Evolutionary conservation across 35 echinoderm and acorn worm genomes (phyloP).

Genomic region (Strongylocentrotus purpuratus): DNA sequence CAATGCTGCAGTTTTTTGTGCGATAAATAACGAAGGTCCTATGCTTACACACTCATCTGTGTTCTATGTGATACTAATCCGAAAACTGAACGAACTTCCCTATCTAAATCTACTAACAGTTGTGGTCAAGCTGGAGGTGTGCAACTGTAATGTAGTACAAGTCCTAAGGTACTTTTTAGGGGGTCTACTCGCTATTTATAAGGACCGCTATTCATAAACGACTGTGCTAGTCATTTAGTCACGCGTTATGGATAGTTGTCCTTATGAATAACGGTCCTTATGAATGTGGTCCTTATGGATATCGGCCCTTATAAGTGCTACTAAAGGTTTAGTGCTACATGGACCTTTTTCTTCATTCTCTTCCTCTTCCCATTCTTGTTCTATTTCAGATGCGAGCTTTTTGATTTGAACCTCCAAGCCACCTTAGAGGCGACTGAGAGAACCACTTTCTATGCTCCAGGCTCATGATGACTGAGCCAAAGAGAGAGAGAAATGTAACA

Average conservation of each 20-base stretch:
- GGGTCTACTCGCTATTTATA: too few species aligned
- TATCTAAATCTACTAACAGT: background rate
- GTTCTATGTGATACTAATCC: background rate
- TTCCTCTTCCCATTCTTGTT: background rate
- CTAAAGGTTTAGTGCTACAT: background rate
- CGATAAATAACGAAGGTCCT: too few species aligned
- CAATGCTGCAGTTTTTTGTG: too few species aligned
- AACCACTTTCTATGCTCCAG: background rate
- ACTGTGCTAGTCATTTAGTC: too few species aligned
- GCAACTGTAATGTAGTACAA: background rate
- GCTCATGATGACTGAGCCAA: background rate
- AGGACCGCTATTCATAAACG: too few species aligned
- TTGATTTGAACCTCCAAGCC: constrained; percentile 61
- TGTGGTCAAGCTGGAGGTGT: too few species aligned
- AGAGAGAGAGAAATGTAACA: background rate
- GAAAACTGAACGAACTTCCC: background rate
- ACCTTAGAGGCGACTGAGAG: constrained; percentile 54
- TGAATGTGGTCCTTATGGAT: too few species aligned
- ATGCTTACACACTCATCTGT: too few species aligned
- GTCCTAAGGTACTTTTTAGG: too few species aligned
- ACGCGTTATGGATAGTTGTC: too few species aligned
- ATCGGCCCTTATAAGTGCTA: too few species aligned
- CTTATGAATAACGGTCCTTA: too few species aligned
- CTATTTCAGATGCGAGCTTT: constrained; percentile 66
- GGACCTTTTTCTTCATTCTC: background rate